These are phyloP conservation scores for Callithrix jacchus DNA, from an alignment of 2,113 vertebrate genomes.

Conservation along the genomic window DNA sequence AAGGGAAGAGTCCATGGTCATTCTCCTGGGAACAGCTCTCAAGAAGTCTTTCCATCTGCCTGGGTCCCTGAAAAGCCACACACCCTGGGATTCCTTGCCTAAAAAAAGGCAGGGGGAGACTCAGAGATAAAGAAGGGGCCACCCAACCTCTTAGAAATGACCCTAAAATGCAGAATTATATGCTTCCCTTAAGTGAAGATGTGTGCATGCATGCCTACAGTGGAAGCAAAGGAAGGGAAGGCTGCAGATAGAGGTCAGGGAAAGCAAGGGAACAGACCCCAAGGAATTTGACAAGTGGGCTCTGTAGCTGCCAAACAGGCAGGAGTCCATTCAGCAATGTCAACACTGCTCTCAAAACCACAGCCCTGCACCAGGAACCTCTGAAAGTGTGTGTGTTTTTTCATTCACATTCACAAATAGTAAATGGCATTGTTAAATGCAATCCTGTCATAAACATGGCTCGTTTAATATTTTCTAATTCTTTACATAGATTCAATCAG, in stretches of 20 bases:
- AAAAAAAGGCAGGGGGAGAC: background rate
- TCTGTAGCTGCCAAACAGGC: constrained; percentile 30
- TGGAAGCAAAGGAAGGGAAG: background rate
- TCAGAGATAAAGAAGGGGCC: background rate
- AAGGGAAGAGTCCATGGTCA: background rate
- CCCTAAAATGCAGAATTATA: background rate
- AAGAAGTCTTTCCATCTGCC: background rate
- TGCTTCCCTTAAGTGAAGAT: background rate
- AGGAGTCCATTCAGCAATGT: background rate
- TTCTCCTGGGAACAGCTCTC: background rate
- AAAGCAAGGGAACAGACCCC: background rate
- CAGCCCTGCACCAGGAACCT: background rate
- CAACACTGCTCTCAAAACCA: background rate
- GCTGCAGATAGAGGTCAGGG: background rate
- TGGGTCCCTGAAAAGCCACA: background rate
- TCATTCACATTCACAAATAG: background rate
- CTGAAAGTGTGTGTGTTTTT: background rate
- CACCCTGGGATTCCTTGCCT: background rate
- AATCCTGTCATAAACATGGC: constrained; percentile 8
- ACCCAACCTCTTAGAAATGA: background rate
- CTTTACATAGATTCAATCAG: background rate
- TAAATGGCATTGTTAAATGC: constrained; percentile 8
- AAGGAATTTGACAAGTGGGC: constrained; percentile 17
- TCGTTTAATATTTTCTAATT: constrained; percentile 12
- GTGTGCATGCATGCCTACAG: background rate